These are phyloP conservation scores for Apodemus speciosus DNA, from an alignment of 2,113 vertebrate species.

Conservation along the genomic window DNA sequence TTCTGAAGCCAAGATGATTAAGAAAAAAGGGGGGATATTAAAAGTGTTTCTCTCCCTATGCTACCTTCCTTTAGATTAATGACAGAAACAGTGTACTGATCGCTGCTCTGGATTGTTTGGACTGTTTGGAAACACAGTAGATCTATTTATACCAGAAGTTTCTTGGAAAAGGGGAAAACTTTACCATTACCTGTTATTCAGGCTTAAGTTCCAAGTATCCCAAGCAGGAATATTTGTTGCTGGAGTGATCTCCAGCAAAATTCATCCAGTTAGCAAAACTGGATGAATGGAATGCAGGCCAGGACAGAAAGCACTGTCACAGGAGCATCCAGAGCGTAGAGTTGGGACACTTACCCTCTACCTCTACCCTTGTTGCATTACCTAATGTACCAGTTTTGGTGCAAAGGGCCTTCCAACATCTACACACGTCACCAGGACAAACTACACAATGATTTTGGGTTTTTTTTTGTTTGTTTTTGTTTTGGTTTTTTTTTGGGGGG, in stretches of 20 bases:
- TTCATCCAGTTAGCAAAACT: background rate
- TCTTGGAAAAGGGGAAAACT: conserved; percentile 40
- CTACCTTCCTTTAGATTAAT: conserved; percentile 42
- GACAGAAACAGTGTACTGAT: conserved; percentile 41
- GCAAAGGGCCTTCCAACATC: conserved; percentile 39
- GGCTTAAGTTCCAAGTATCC: conserved; percentile 15
- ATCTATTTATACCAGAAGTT: conserved; percentile 59
- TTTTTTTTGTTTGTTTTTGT: no score
- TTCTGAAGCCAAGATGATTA: conserved; percentile 43
- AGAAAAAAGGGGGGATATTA: conserved; percentile 43
- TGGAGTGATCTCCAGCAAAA: background rate
- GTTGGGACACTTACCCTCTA: background rate
- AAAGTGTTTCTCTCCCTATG: conserved; percentile 21
- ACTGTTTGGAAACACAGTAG: conserved; percentile 52
- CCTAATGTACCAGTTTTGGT: background rate
- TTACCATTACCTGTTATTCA: conserved; percentile 26
- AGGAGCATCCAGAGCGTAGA: background rate
- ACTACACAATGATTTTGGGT: background rate
- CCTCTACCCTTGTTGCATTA: background rate
- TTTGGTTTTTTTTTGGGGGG: background rate
- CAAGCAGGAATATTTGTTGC: background rate
- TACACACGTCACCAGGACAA: conserved; percentile 69
- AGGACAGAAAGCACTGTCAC: background rate
- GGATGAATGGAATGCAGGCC: background rate
- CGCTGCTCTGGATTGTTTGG: background rate